Base-by-base conservation (phyloP, 1,140 invertebrate genomes). In the Tenebrio molitor region DNA sequence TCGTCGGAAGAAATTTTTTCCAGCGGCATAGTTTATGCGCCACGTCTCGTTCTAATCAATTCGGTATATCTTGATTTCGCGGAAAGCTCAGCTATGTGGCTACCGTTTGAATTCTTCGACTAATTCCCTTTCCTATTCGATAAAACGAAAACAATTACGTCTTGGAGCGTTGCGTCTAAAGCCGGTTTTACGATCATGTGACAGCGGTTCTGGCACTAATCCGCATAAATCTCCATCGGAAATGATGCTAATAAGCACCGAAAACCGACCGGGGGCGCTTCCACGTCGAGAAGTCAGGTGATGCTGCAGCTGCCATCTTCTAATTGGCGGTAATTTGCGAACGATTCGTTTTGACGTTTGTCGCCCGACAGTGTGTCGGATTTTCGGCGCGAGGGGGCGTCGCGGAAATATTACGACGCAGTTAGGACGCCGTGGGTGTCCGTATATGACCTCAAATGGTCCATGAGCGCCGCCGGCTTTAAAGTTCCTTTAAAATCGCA, bases 41-140 rank as follows among this genome's bases (percentile, higher is more conserved):
- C 50, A 29, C 23, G 50, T 29, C 25, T 12, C 7, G 36, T 29
- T 29, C n/a, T 69, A 73, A 73, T 73, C 72, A 69, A 73, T 73
- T 50, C 65, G 46, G 53, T 41, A 73, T 73, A 73, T 73, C 72
- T 73, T 69, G 72, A 73, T 73, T 73, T 73, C 72, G 72, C 72
- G 44, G 72, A 73, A 69, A 67, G 41, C 44, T 34, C 42, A 53
- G 19, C 63, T 64, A 46, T 71, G 39, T 34, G 72, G 72, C 72
- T 73, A 73, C 72, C 72, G 72, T 73, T 73, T 42, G 66, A 62
- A 72, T 72, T 65, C 70, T 46, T 72, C 42, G 46, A 58, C 50
- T 58, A 58, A 58, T 58, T 58, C 50, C 29, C 50, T 58, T 58
- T 58, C 25, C 50, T 58, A 58, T 58, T 58, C 50, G 19, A 58